These are phyloP conservation scores for Aldabrachelys gigantea DNA, from an alignment of 2,113 vertebrate species.

Conservation along the genomic window DNA sequence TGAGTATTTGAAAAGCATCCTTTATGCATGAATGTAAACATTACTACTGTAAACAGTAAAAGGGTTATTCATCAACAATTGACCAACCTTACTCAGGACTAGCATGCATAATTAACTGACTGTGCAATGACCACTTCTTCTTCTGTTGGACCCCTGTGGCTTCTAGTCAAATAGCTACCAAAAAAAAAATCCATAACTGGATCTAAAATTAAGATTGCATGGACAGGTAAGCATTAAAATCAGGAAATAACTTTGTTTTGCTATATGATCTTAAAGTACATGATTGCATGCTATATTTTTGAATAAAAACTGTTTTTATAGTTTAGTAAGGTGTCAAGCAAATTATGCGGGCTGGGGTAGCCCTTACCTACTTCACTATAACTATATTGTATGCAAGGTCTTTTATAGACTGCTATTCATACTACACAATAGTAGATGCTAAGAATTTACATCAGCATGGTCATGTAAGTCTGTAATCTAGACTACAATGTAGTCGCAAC, in stretches of 20 bases:
- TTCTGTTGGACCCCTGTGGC: not conserved
- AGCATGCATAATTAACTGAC: not conserved
- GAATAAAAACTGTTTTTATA: rapidly evolving
- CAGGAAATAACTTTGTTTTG: not conserved
- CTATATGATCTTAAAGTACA: rapidly evolving
- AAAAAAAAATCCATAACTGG: not conserved
- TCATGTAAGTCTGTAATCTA: not conserved
- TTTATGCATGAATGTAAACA: not conserved
- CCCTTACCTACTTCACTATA: rapidly evolving
- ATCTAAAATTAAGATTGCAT: not conserved
- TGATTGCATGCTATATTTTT: not conserved
- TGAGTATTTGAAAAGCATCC: not conserved
- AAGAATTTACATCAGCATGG: not conserved
- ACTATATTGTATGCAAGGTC: not conserved
- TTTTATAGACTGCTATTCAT: not conserved
- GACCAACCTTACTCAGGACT: too few species aligned
- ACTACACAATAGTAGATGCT: not conserved
- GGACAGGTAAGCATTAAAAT: not conserved
- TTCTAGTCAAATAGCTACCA: not conserved
- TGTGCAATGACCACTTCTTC: not conserved
- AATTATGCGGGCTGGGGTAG: not conserved
- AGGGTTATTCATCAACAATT: not conserved
- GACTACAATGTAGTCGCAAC: rapidly evolving
- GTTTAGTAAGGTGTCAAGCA: not conserved
- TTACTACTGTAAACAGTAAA: not conserved